Percentiles rank a stretch among this genome's conserved stretches.
Evolutionary conservation across 2,113 vertebrate genomes (phyloP).

Genomic region (Colius striatus): DNA sequence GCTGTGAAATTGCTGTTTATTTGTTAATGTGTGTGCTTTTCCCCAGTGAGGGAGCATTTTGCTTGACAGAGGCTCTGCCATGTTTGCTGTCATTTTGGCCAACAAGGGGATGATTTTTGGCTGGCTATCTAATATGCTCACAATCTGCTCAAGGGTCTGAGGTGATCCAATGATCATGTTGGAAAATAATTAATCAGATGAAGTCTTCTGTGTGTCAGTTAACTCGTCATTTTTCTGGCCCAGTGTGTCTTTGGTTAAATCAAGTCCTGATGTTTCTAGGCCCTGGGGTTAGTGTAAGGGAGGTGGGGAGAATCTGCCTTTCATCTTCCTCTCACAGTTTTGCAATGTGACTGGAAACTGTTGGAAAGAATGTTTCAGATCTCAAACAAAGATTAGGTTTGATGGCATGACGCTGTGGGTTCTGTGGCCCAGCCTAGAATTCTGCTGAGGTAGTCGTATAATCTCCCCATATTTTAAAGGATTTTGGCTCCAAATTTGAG

Average conservation of each 20-base stretch:
- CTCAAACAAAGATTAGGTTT: constrained; percentile 31
- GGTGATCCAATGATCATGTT: background rate
- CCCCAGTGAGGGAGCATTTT: background rate
- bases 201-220: background rate
- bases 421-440: constrained; percentile 17
- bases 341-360: constrained; percentile 47
- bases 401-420: constrained; percentile 17
- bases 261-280: constrained; percentile 48
- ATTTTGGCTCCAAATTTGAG: background rate
- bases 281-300: constrained; percentile 26
- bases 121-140: background rate
- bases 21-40: background rate
- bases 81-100: background rate
- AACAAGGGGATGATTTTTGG: background rate
- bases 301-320: constrained; percentile 7
- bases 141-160: background rate
- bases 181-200: background rate
- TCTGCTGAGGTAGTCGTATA: constrained; percentile 19
- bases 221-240: constrained; percentile 27
- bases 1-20: background rate
- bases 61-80: background rate
- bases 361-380: constrained; percentile 51
- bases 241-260: constrained; percentile 36
- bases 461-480: constrained; percentile 10
- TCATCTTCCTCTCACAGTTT: constrained; percentile 41